These are phyloP conservation scores for Brachypteracias leptosomus DNA, from an alignment of 2,113 vertebrate species.

Conservation along the genomic window DNA sequence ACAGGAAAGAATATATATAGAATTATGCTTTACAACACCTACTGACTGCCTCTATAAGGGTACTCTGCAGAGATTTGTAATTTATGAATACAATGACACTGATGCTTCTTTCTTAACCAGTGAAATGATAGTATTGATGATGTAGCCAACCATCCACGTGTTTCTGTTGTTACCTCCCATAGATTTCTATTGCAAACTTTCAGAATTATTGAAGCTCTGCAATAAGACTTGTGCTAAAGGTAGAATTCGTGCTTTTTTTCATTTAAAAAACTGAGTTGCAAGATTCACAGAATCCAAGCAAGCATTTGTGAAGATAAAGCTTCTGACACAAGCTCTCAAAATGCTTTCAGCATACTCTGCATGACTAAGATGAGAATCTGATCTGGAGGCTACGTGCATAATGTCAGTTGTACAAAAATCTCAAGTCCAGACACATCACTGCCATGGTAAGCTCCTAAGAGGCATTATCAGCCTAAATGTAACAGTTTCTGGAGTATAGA, in stretches of 20 bases:
- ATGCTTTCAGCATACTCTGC: too few species aligned
- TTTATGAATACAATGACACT: neutral
- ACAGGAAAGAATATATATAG: neutral
- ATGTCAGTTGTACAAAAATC: constrained; percentile 3
- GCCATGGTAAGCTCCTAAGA: constrained; percentile 29
- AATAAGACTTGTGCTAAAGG: neutral
- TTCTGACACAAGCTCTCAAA: neutral
- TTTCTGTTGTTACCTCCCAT: neutral
- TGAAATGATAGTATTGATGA: neutral
- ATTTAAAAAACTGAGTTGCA: neutral
- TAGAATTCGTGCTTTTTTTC: neutral
- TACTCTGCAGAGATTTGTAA: neutral
- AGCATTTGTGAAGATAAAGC: neutral
- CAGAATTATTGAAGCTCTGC: neutral
- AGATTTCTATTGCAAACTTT: neutral
- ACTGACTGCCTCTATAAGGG: neutral
- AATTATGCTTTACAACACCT: neutral
- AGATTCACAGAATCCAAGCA: neutral
- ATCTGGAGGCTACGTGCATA: neutral
- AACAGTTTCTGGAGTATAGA: neutral
- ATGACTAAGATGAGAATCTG: neutral
- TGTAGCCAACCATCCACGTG: neutral
- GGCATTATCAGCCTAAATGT: constrained; percentile 49
- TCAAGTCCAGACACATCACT: constrained; percentile 6
- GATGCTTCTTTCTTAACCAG: neutral